These are phyloP conservation scores for Colistium nudipinnis DNA, from an alignment of 2,113 vertebrate genomes.

Conservation along the genomic window DNA sequence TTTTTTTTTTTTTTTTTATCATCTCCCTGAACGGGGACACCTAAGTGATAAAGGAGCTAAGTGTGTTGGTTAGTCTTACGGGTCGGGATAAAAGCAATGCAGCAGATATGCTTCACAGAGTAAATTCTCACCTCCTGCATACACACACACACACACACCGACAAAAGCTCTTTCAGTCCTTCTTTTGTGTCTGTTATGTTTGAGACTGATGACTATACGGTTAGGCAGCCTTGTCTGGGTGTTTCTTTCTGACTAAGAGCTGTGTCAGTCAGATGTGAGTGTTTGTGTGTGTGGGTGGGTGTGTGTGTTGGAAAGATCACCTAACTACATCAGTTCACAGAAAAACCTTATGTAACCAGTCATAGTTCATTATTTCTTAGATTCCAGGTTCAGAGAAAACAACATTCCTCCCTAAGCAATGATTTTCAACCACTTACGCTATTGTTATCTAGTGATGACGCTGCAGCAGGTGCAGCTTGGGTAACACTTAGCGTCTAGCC, in stretches of 20 bases:
- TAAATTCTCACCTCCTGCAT: constrained; percentile 36
- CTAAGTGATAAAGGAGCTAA: constrained; percentile 45
- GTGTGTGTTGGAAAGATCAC: constrained; percentile 11
- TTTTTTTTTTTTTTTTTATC: constrained; percentile 13
- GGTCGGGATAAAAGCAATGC: constrained; percentile 28
- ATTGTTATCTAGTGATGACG: constrained; percentile 64
- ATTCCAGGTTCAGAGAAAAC: constrained; percentile 45
- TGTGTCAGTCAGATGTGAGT: constrained; percentile 57
- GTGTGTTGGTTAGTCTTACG: constrained; percentile 38
- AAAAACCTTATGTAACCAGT: constrained; percentile 3
- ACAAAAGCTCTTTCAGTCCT: constrained; percentile 9
- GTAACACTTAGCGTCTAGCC: constrained; percentile 71
- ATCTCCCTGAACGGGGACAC: constrained; percentile 53
- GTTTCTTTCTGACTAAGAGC: constrained; percentile 71
- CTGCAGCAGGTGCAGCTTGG: constrained; percentile 74
- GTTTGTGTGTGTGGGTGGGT: constrained; percentile 13
- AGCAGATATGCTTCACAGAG: constrained; percentile 24
- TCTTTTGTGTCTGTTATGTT: constrained; percentile 37
- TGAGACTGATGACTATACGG: constrained; percentile 61
- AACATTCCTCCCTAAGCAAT: constrained; percentile 58
- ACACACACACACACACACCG: neutral
- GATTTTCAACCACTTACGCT: constrained; percentile 49
- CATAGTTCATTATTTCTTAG: constrained; percentile 23
- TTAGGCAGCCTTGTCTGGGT: constrained; percentile 56
- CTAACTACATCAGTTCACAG: constrained; percentile 14